A percentile compares a stretch with the other conserved stretches of the same genome.
Evolutionary conservation across 2,888 invertebrate species (phyloP).

Genomic region (Drosophila mimica): DNA sequence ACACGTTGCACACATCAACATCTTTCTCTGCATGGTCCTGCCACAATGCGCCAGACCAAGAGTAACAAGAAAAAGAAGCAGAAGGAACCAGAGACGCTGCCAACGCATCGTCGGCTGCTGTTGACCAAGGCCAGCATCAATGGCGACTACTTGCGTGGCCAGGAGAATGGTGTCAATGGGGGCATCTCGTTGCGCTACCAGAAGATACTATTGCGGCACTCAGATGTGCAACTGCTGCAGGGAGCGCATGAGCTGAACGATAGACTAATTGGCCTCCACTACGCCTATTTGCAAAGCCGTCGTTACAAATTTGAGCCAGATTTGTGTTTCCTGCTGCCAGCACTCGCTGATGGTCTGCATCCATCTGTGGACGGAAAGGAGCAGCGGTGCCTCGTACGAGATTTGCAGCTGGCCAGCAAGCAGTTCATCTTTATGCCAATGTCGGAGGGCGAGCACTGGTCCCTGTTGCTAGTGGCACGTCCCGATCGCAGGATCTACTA

Average conservation of each 20-base stretch:
- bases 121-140: background rate
- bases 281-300: constrained; percentile 41
- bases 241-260: constrained; percentile 45
- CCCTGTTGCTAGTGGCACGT: constrained; percentile 52
- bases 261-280: constrained; percentile 51
- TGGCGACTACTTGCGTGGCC: background rate
- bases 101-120: background rate
- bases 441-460: constrained; percentile 43
- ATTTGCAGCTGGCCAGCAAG: constrained; percentile 23
- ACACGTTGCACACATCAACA: background rate
- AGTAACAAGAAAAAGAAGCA: background rate
- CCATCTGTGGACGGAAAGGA: constrained; percentile 9
- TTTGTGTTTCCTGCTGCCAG: constrained; percentile 43
- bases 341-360: constrained; percentile 15
- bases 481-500: constrained; percentile 52
- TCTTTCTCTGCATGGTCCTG: background rate
- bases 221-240: constrained; percentile 52
- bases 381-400: constrained; percentile 9
- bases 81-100: background rate
- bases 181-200: constrained; percentile 42
- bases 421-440: constrained; percentile 52
- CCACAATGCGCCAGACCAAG: constrained; percentile 1
- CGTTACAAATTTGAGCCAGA: constrained; percentile 39
- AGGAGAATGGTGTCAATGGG: background rate
- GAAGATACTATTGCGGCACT: constrained; percentile 36